A percentile compares a stretch with the other conserved stretches of the same genome.
These are phyloP conservation scores for Aporrectodea caliginosa DNA, from an alignment of 1,140 invertebrate genomes.

Conservation along the genomic window DNA sequence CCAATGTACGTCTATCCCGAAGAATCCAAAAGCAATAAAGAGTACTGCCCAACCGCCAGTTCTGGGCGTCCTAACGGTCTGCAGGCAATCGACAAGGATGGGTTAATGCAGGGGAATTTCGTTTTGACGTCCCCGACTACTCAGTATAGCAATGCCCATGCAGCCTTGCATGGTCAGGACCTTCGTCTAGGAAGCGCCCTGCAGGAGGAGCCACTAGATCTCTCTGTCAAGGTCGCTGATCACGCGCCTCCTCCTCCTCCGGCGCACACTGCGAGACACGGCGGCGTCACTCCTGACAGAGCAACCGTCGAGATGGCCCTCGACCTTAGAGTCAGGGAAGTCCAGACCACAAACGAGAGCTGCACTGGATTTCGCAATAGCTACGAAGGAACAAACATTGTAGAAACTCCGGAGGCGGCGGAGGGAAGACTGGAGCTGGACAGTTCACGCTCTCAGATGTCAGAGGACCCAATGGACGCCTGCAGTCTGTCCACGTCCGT, in stretches of 20 bases:
- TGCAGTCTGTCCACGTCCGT: neutral
- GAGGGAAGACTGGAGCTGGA: neutral
- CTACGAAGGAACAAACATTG: neutral
- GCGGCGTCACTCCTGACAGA: neutral
- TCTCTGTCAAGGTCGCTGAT: neutral
- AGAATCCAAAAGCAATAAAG: too few relatives aligned
- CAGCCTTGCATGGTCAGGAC: too few relatives aligned
- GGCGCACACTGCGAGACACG: neutral
- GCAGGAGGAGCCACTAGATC: neutral
- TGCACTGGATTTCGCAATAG: neutral
- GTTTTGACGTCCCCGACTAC: too few relatives aligned
- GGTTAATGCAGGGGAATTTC: too few relatives aligned
- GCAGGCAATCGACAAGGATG: too few relatives aligned
- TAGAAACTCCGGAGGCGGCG: neutral
- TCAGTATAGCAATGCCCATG: too few relatives aligned
- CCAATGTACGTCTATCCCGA: too few relatives aligned
- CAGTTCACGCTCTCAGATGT: neutral
- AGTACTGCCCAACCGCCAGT: too few relatives aligned
- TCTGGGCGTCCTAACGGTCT: too few relatives aligned
- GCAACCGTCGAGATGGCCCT: neutral
- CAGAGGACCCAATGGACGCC: neutral
- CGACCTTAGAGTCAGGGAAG: neutral
- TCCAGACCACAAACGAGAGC: neutral
- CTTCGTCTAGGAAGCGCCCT: too few relatives aligned
- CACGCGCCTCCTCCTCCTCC: neutral